Base-by-base conservation (phyloP, 2,888 invertebrate species). In the Sarcophaga subvicina region DNA sequence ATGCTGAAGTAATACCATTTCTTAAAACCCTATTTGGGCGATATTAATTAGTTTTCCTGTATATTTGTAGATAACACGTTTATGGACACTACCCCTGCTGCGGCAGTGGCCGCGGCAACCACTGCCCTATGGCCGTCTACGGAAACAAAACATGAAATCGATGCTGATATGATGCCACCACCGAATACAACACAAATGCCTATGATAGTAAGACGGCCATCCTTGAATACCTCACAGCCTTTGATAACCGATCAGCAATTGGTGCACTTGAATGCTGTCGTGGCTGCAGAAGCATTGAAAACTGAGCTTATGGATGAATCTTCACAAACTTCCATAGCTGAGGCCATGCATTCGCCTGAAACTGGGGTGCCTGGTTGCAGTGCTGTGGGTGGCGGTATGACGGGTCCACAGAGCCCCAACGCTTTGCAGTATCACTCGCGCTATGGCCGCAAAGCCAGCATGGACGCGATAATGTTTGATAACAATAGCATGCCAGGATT, bases 261-360 rank as follows among this genome's bases (percentile, higher is more conserved):
- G 88, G 91, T 89, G n/a, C 91, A 92, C 72, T 76, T 91, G 8
- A 90, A 83, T 75, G 89, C 89, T 8, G 90, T 91, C 60, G 90
- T 89, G 20, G 86, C 95, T 4, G 94, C 94, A 2, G 91, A 95
- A 83, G 94, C 94, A 14, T 94, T 96, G 69, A 96, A 96, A 92
- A 95, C 95, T 70, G 95, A 96, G 93, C 94, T 96, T 70, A 92
- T 96, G 62, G 97, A 97, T 91, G 97, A 97, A 87, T 95, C 95
- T 89, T 96, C 96, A 90, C 96, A 96, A 92, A 91, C 91, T 83
- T 91, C 93, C 4, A 78, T 92, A 8, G 90, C 89, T 2, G 91
- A 92, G 0, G 83, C 91, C 90, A 89, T 91, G 37, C 91, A 91
- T 67, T 90, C 91, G 2, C 89, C 94, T 12, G 91, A 91, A 62